Base-by-base conservation (phyloP, 2,797 vertebrate species). In the Acrocephalus scirpaceus region DNA sequence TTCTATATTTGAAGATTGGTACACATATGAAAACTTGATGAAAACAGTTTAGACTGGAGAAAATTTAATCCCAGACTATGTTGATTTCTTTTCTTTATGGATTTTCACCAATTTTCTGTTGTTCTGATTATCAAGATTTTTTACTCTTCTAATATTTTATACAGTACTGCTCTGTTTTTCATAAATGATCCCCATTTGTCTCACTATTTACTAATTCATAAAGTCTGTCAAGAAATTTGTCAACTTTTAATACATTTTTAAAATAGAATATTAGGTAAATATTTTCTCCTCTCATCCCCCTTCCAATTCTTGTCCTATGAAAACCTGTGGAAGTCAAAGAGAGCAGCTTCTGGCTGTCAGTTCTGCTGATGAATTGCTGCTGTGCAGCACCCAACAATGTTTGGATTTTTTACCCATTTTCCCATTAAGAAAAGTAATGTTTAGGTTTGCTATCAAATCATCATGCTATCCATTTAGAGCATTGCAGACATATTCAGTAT, bases 361-460 rank as follows among this genome's bases (percentile, higher is more conserved):
- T 74, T 88, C 45, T 89, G 44, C 44, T 51, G n/a, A 56, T 47
- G 67, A 77, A 57, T 76, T 77, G 22, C 54, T 86, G 23, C 64
- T 79, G 17, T 58, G n/a, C 50, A 50, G 9, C 69, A 80, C 21
- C 40, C 58, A 92, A 30, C 13, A 29, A 13, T 40, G 42, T 58
- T 47, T 56, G 34, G 10, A 26, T 40, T 61, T 42, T 32, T 53
- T 2, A 8, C 14, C 32, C 38, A 2, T 90, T 93, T 94, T 93
- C 23, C 38, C 51, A 75, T 77, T 90, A 87, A 71, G 34, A 71
- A 74, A 93, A 66, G 34, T 79, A 81, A 47, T 80, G 95, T 92
- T 93, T 92, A 85, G 27, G 29, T 91, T 84, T 88, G 19, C 27
- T 78, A 67, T 72, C 84, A 82, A 85, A 90, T 78, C 48, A 67